A percentile compares a stretch with the other conserved stretches of the same genome.
Evolutionary conservation across 2,113 vertebrate genomes (phyloP).

Genomic region (Protobothrops flavoviridis): DNA sequence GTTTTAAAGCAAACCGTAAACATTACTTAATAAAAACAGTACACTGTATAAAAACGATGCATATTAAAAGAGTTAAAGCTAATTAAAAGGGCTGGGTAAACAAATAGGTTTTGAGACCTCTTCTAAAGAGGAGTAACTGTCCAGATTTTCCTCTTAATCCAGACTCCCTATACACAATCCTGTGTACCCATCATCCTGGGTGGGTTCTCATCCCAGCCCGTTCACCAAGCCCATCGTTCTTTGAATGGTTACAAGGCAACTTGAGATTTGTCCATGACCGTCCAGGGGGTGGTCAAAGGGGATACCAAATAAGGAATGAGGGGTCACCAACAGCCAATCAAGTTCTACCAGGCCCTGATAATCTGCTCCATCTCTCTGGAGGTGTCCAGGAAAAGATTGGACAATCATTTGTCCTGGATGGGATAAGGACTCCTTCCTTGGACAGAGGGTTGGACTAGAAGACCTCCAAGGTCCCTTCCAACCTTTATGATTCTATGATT

Average conservation of each 20-base stretch:
- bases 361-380: not conserved
- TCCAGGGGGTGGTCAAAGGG: not conserved
- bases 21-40: not conserved
- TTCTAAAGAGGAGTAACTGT: not conserved
- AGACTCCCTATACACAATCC: not conserved
- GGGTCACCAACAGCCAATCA: not conserved
- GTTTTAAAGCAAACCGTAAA: not conserved
- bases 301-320: not conserved
- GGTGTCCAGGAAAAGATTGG: no score
- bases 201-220: not conserved
- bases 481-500: no score
- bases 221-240: not conserved
- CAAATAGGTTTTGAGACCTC: not conserved
- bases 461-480: no score
- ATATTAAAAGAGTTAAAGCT: not conserved
- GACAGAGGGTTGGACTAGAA: no score
- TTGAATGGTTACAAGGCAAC: not conserved
- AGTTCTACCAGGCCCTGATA: not conserved
- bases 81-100: not conserved
- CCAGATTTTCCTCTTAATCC: not conserved
- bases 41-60: not conserved
- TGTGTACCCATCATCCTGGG: not conserved
- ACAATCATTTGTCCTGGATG: not conserved
- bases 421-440: not conserved
- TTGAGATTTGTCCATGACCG: not conserved